Base-by-base conservation (phyloP, 2,113 vertebrate genomes). In the Neopipo cinnamomea region DNA sequence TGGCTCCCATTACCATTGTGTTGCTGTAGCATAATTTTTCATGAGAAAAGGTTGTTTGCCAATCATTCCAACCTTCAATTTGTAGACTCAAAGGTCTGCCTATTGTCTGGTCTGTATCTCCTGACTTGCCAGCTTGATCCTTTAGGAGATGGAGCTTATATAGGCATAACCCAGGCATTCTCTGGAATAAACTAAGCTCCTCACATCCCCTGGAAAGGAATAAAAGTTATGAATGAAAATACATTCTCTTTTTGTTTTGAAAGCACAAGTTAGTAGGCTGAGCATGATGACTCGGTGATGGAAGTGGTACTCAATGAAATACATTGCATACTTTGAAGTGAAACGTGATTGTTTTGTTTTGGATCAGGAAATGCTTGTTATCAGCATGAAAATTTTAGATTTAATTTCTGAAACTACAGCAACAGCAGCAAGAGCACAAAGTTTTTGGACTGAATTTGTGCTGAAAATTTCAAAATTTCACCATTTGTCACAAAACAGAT, bases 1-100 rank as follows among this genome's bases (percentile, higher is more conserved):
- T 97, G 95, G 96, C 96, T 97, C 77, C 46, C 74, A 46, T 91
- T 89, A 78, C 91, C 95, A 78, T 92, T 97, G 89, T 95, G 93
- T 96, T 97, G 84, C 96, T 96, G 84, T 95, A 96, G 85, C 87
- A 92, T 96, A 93, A 85, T 94, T 96, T 95, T 97, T 95, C 87
- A 79, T 91, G 77, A 68, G 62, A 71, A 91, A 87, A 88, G 37
- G 70, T 95, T 91, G 87, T 96, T 96, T 96, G 91, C 91, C 91
- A 89, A 18, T 95, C 77, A 68, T 79, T 96, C 91, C 91, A 79
- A 24, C 77, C 74, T 88, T 80, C 84, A 78, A 73, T 92, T 94
- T 93, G 74, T 93, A 95, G 84, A 79, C 70, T 94, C n/a, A 58
- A 37, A 84, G 94, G 80, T 94, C 89, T 95, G 66, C 70, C 79